These are phyloP conservation scores for Semaprochilodus insignis DNA, from an alignment of 2,797 vertebrate species.

Conservation along the genomic window DNA sequence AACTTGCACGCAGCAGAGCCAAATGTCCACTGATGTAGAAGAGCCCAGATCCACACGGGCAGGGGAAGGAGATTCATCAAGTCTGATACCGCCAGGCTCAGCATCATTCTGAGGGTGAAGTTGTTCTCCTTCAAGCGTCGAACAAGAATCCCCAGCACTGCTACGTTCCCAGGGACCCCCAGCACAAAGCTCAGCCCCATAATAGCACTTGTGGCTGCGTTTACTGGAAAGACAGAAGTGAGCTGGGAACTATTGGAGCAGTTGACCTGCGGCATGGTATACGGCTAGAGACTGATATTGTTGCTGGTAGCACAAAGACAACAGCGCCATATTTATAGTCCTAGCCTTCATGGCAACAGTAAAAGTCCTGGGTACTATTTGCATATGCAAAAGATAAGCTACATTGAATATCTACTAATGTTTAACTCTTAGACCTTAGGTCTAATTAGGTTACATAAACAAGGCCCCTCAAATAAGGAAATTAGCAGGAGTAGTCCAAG, in stretches of 20 bases:
- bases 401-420: too few species aligned
- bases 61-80: conserved; percentile 63
- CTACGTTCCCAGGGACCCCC: conserved; percentile 67
- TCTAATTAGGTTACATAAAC: too few species aligned
- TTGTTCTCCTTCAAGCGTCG: conserved; percentile 54
- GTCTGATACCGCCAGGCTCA: conserved; percentile 68
- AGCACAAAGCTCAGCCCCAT: conserved; percentile 61
- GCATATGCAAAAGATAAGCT: too few species aligned
- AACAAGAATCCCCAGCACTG: conserved; percentile 54
- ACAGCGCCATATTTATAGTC: too few species aligned
- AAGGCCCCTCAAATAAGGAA: too few species aligned
- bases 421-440: too few species aligned
- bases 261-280: conserved; percentile 34
- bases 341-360: too few species aligned
- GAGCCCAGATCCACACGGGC: conserved; percentile 63
- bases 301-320: background rate
- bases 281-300: background rate
- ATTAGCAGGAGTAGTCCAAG: too few species aligned
- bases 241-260: conserved; percentile 30
- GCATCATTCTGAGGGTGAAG: conserved; percentile 65
- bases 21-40: conserved; percentile 58
- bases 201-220: background rate
- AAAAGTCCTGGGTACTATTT: too few species aligned
- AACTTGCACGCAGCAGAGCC: conserved; percentile 61
- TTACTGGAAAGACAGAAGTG: background rate